Base-by-base conservation (phyloP, 2,113 vertebrate genomes). In the Galemys pyrenaicus region DNA sequence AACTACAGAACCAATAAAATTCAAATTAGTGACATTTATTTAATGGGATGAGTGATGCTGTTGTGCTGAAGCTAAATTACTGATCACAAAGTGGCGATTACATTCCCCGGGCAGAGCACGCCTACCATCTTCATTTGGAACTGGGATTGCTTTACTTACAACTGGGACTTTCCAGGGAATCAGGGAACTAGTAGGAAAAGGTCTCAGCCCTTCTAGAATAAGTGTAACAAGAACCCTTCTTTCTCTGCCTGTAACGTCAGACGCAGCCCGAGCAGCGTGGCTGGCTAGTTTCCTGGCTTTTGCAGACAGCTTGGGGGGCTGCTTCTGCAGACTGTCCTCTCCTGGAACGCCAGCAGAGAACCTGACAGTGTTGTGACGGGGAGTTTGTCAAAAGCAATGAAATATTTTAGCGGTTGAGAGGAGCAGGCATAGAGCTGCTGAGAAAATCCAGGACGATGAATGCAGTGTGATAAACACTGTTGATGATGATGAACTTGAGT, bases 1-100 rank as follows among this genome's bases (percentile, higher is more conserved):
- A 81, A 19, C 46, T 58, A 51, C 44, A 88, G 70, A 92, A 26
- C 28, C 35, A 32, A 56, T 81, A 64, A 28, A 65, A 87, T 92
- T 95, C 78, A 92, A 84, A 65, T 82, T 65, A 86, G 73, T 70
- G 44, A 56, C 28, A 41, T 70, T 94, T 39, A 88, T 77, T 89
- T 91, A 62, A 51, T 26, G 44, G 5, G 17, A 19, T 81, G 82
- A 84, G 60, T 77, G 88, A 49, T 13, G 26, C 65, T 46, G 22
- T 44, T 49, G 28, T 44, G 12, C 49, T 19, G 62, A 78, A 83
- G 81, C 64, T 41, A 30, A 78, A 32, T 68, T 51, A 68, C 64
- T 35, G 74, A 37, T 86, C 56, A 24, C 15, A 12, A 56, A 70
- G 74, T 60, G n/a, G 44, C 19, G 56, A 73, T 78, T 30, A 64